Base-by-base conservation (phyloP, 2,888 invertebrate genomes). In the Uloborus plumipes region DNA sequence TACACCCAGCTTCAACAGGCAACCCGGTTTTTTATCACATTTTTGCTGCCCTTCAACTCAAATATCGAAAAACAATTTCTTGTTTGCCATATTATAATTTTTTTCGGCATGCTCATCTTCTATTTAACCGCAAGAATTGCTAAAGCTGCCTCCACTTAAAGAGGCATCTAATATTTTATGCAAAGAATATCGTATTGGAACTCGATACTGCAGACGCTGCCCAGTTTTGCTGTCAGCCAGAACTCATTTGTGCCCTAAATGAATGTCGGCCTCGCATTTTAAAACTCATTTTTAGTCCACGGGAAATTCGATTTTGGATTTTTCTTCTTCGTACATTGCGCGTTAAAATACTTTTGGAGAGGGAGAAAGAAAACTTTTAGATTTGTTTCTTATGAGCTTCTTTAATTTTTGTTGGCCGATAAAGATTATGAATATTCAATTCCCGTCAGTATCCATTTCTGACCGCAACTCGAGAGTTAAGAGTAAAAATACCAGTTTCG, bases 51-150 rank as follows among this genome's bases (percentile, higher is more conserved):
- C 16, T 70, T 70, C 58, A 59, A 58, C 58, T 26, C 64, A 77
- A 77, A 70, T 77, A 77, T 77, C 77, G 77, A 77, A 77, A 77
- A 77, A 71, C 77, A 77, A 77, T 77, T 77, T 77, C 64, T 77
- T 77, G 70, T 77, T 72, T 77, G 74, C 51, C 77, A 51, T 69
- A 62, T 62, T 77, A 62, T 64, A 64, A 64, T 62, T 50, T 64
- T 65, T 64, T 76, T 76, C 50, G 50, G 2, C n/a, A 20, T 26
- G 20, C 53, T 73, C 74, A 18, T 74, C 67, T 47, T 20, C 50
- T 51, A 58, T 77, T 69, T 64, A 77, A 70, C 77, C 70, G 61
- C 77, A 70, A 77, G 70, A 77, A 77, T 70, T 77, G 70, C 70
- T 77, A 77, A 69, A 70, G 55, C 64, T 70, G 77, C 77, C 64